Conservation (phyloP, 1,140 invertebrate species). For the Drosophila ficusphila region DNA sequence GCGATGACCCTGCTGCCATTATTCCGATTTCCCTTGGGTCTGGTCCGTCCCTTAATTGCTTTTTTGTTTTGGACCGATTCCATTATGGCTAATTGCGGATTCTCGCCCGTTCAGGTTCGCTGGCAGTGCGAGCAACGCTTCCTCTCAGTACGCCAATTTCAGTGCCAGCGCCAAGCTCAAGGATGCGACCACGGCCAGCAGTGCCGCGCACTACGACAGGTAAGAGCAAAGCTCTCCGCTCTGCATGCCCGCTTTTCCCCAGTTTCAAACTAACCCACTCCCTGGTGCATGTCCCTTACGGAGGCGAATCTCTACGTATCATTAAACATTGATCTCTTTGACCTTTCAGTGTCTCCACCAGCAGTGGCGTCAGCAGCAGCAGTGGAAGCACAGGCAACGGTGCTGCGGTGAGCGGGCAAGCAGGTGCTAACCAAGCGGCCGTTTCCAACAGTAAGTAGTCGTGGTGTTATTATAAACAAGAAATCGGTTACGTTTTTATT, state of each 20-base stretch:
- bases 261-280: conserved; percentile 14
- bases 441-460: conserved; percentile 84
- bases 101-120: conserved; percentile 65
- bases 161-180: conserved; percentile 82
- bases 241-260: conserved; percentile 18
- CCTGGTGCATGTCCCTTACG: not conserved
- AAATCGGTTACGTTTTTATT: too few species aligned
- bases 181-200: conserved; percentile 67
- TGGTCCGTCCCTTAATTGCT: not conserved
- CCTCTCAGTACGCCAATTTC: conserved; percentile 83
- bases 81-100: conserved; percentile 30
- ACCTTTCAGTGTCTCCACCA: conserved; percentile 79
- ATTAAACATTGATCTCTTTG: conserved; percentile 2
- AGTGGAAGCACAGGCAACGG: conserved; percentile 80
- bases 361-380: conserved; percentile 86
- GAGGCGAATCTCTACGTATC: too few species aligned
- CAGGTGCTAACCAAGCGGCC: conserved; percentile 82
- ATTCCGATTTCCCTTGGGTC: conserved; percentile 1
- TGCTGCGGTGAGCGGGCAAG: conserved; percentile 49
- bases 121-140: conserved; percentile 76
- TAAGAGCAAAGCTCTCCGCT: conserved; percentile 34
- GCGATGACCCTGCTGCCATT: not conserved
- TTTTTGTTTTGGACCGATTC: conserved; percentile 29
- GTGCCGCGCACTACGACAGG: conserved; percentile 79
- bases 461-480: not conserved